Percentiles rank a stretch among this genome's conserved stretches.
phyloP scores from a whole-genome alignment of 1,140 invertebrate genomes.

The Idris sp. region DNA sequence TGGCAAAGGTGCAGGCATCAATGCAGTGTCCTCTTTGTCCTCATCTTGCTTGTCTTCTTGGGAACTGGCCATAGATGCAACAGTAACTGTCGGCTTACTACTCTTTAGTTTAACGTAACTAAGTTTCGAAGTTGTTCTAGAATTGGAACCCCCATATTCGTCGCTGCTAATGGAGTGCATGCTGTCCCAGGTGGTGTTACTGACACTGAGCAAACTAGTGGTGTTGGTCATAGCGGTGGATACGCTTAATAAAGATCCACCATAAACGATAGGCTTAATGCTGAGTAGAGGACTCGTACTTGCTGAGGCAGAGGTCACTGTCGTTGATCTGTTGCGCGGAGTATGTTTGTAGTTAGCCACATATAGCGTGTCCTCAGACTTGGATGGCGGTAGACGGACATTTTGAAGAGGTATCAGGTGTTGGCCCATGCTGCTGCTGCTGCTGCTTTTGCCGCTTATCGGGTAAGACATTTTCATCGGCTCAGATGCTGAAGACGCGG shows the following conservation, averaged over 20 bases:
- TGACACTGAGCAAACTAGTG: slow-evolving; percentile 80
- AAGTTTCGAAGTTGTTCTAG: slow-evolving; percentile 56
- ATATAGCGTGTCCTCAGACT: slow-evolving; percentile 87
- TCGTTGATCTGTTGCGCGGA: slow-evolving; percentile 78
- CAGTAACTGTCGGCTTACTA: slow-evolving; percentile 71
- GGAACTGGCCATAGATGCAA: slow-evolving; percentile 70
- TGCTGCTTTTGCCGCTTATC: slow-evolving; percentile 60
- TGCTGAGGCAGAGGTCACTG: slow-evolving; percentile 81
- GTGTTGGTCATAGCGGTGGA: slow-evolving; percentile 76
- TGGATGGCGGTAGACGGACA: slow-evolving; percentile 82
- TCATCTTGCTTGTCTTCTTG: slow-evolving; percentile 65
- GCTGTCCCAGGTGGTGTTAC: slow-evolving; percentile 76
- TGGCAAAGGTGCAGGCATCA: slow-evolving; percentile 75
- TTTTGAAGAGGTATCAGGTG: slow-evolving; percentile 65
- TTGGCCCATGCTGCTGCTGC: slow-evolving; percentile 72
- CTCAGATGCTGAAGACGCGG: slow-evolving; percentile 68
- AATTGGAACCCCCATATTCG: slow-evolving; percentile 65
- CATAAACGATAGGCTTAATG: slow-evolving; percentile 80
- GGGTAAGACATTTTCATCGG: slow-evolving; percentile 58
- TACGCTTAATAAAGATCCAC: slow-evolving; percentile 71
- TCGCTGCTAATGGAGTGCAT: slow-evolving; percentile 82
- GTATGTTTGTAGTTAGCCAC: slow-evolving; percentile 80
- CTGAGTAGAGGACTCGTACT: slow-evolving; percentile 83
- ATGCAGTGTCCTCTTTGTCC: slow-evolving; percentile 70
- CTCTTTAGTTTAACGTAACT: slow-evolving; percentile 59